Evolutionary conservation across 2,888 invertebrate genomes (phyloP).

Genomic region (Parnassius glacialis): DNA sequence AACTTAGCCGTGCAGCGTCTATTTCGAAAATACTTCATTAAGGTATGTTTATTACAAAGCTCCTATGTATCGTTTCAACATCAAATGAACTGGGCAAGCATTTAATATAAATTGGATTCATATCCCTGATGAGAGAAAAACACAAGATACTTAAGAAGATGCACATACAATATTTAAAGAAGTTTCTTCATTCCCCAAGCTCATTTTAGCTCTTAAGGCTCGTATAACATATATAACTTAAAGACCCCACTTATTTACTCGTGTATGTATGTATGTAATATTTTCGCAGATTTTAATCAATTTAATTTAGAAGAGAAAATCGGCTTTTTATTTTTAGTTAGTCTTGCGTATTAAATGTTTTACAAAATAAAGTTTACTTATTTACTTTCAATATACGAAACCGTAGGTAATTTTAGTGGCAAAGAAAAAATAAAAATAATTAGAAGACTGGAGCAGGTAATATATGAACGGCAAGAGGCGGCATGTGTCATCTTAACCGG

Average conservation of each 20-base stretch:
- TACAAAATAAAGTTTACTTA: no score
- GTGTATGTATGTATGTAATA: no score
- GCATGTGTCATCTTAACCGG: constrained; percentile 52
- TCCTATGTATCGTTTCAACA: constrained; percentile 26
- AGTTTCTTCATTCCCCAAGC: no score
- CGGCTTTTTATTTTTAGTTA: no score
- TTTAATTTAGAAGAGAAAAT: no score
- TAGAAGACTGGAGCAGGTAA: constrained; percentile 36
- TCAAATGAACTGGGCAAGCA: not conserved
- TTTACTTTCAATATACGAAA: no score
- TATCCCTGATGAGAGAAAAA: constrained; percentile 8
- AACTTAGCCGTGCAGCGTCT: constrained; percentile 46
- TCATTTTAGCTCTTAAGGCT: no score
- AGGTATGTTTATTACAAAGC: constrained; percentile 36
- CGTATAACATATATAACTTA: no score
- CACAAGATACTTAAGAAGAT: not conserved
- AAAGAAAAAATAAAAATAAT: constrained; percentile 10
- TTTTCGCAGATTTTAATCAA: no score
- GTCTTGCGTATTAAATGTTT: no score
- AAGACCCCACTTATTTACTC: no score
- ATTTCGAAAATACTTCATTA: constrained; percentile 41
- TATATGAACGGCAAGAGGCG: constrained; percentile 43
- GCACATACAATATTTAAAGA: not conserved
- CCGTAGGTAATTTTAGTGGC: no score
- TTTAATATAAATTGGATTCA: constrained; percentile 1